A percentile compares a stretch with the other conserved stretches of the same genome.
Evolutionary conservation across 2,113 vertebrate species (phyloP).

Genomic region (Chelonoidis abingdonii): DNA sequence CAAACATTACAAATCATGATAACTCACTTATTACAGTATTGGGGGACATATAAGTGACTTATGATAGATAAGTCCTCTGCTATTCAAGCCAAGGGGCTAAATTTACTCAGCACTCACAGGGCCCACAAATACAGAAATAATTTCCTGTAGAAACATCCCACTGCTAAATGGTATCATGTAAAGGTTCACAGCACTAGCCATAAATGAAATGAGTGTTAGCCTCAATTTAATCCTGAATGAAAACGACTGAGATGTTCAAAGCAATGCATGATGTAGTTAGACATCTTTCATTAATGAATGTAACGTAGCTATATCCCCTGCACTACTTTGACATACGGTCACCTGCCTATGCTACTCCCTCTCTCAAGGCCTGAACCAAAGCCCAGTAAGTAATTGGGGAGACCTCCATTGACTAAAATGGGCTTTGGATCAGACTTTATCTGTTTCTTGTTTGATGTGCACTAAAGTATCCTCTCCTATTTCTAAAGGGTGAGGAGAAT

Average conservation of each 20-base stretch:
- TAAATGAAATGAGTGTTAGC: accelerated
- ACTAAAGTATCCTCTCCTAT: not conserved
- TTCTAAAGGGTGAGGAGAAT: not conserved
- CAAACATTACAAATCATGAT: not conserved
- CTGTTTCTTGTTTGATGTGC: not conserved
- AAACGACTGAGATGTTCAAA: not conserved
- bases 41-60: not conserved
- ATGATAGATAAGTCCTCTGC: not conserved
- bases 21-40: not conserved
- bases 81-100: not conserved
- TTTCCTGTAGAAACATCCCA: not conserved
- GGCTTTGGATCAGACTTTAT: not conserved
- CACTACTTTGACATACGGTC: not conserved
- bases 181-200: not conserved
- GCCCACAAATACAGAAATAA: not conserved
- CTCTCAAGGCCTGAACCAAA: not conserved
- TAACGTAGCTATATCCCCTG: not conserved
- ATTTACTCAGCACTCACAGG: not conserved
- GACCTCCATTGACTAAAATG: not conserved
- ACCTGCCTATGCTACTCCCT: not conserved
- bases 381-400: not conserved
- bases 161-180: not conserved
- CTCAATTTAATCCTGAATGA: not conserved
- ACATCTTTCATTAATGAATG: accelerated
- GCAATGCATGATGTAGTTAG: not conserved